Evolutionary conservation across 2,797 vertebrate genomes (phyloP).

Genomic region (Ceryle rudis): DNA sequence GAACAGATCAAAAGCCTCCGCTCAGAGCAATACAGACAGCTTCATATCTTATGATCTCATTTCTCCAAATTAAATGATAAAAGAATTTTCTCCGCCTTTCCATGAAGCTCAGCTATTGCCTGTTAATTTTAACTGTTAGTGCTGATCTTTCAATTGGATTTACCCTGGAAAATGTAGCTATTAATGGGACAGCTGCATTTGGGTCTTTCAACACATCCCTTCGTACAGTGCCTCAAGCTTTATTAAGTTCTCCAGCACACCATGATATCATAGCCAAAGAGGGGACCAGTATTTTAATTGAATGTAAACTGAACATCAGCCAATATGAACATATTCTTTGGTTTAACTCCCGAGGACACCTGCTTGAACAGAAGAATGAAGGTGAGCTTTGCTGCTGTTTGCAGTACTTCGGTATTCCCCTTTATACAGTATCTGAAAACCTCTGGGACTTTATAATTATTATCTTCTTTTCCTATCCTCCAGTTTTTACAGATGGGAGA

Average conservation of each 20-base stretch:
- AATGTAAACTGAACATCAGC: constrained; percentile 85
- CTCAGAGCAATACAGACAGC: constrained; percentile 1
- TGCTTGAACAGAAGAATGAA: constrained; percentile 73
- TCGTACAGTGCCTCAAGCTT: constrained; percentile 45
- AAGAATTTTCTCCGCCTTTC: constrained; percentile 59
- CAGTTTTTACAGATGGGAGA: neutral
- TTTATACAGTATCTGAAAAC: neutral
- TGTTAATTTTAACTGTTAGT: constrained; percentile 71
- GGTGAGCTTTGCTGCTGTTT: constrained; percentile 75
- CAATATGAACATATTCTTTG: constrained; percentile 81
- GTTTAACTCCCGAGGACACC: constrained; percentile 88
- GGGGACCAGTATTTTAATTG: constrained; percentile 82
- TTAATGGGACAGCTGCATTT: constrained; percentile 38
- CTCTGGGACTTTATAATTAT: neutral
- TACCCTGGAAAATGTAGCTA: constrained; percentile 71
- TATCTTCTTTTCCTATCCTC: neutral
- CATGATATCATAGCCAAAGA: constrained; percentile 86
- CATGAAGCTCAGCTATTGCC: constrained; percentile 79
- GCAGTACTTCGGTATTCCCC: neutral
- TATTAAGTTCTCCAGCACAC: constrained; percentile 65
- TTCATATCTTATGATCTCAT: constrained; percentile 23
- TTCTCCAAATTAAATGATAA: constrained; percentile 61
- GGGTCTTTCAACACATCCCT: constrained; percentile 67
- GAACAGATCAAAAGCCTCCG: constrained; percentile 39
- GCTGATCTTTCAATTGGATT: constrained; percentile 59